These are phyloP conservation scores for Tyrophagus putrescentiae DNA, from an alignment of 1,140 invertebrate genomes.

Conservation along the genomic window DNA sequence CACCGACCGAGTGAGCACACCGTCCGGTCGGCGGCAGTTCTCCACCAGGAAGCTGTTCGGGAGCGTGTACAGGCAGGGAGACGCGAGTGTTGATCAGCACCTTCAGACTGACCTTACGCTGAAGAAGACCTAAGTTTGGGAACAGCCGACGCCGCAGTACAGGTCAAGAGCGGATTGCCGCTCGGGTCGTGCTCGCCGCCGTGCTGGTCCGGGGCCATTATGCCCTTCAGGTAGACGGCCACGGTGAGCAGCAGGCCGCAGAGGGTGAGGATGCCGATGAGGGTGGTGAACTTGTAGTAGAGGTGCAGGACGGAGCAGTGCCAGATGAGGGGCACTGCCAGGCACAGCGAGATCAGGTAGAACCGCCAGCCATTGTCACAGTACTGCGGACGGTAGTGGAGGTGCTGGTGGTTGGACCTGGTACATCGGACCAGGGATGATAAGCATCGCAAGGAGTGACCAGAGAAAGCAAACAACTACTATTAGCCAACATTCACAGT, in stretches of 20 bases:
- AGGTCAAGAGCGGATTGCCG: slow-evolving; percentile 34
- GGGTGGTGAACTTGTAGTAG: slow-evolving; percentile 17
- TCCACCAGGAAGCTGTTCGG: slow-evolving; percentile 39
- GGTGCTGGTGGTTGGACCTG: slow-evolving; percentile 15
- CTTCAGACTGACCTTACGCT: slow-evolving; percentile 35
- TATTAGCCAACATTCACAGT: slow-evolving; percentile 9
- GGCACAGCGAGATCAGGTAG: slow-evolving; percentile 8
- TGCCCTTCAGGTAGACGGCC: neutral
- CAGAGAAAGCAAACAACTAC: neutral
- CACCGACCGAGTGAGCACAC: neutral
- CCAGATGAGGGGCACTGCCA: neutral
- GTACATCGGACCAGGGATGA: slow-evolving; percentile 13
- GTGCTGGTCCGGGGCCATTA: slow-evolving; percentile 15
- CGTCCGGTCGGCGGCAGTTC: slow-evolving; percentile 33
- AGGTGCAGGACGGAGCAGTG: slow-evolving; percentile 12
- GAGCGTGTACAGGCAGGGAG: slow-evolving; percentile 42
- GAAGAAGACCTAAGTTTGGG: neutral
- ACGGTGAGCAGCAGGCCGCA: slow-evolving; percentile 27
- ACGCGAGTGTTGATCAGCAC: slow-evolving; percentile 40
- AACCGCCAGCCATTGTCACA: slow-evolving; percentile 1
- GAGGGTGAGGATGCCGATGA: neutral
- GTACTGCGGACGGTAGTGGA: neutral
- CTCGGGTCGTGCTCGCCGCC: slow-evolving; percentile 31
- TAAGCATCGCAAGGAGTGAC: slow-evolving; percentile 10
- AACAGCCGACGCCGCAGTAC: neutral